Evolutionary conservation across 2,888 invertebrate species (phyloP).

Genomic region (Aelia acuminata): DNA sequence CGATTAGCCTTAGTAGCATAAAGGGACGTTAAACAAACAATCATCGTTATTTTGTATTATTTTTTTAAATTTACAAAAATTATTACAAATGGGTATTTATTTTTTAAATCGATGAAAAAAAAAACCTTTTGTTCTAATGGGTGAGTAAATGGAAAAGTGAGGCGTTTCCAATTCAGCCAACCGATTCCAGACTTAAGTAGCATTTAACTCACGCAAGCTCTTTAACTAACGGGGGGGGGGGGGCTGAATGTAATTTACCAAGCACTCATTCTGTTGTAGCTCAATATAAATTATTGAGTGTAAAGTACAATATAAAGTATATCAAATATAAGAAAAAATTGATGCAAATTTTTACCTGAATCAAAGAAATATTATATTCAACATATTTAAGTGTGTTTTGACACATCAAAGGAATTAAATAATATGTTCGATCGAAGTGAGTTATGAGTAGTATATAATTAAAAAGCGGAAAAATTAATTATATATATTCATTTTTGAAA

Average conservation of each 20-base stretch:
- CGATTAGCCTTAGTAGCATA: too few species aligned
- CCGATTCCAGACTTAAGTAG: background rate
- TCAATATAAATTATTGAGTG: too few species aligned
- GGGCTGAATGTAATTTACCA: background rate
- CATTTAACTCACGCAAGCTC: constrained; percentile 27
- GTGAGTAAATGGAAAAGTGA: background rate
- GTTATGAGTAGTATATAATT: too few species aligned
- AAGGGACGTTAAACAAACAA: too few species aligned
- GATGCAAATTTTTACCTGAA: background rate
- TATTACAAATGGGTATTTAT: background rate
- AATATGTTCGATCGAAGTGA: too few species aligned
- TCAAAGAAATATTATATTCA: background rate
- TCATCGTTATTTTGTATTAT: too few species aligned
- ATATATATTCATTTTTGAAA: too few species aligned
- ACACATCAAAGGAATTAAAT: too few species aligned
- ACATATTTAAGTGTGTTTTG: too few species aligned
- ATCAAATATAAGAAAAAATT: too few species aligned
- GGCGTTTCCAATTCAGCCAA: background rate
- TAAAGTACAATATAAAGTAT: too few species aligned
- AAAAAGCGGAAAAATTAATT: too few species aligned
- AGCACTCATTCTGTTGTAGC: background rate
- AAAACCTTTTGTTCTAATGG: background rate
- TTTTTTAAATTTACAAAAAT: background rate
- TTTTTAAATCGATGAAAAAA: background rate
- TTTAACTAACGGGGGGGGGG: background rate